Evolutionary conservation across 2,888 invertebrate species (phyloP).

Genomic region (Julus scanicus): DNA sequence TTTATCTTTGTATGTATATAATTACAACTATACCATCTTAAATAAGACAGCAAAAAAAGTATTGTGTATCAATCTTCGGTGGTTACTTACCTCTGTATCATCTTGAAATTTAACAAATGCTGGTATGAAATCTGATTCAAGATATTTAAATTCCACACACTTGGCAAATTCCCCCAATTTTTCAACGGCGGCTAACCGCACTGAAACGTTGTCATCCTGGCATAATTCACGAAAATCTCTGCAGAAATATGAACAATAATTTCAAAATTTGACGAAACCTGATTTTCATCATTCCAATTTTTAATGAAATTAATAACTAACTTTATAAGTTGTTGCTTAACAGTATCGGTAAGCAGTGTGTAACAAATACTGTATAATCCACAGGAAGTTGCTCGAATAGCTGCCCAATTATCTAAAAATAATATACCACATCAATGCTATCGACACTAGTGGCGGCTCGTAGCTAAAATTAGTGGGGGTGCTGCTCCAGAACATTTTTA

Average conservation of each 20-base stretch:
- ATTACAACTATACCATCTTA: no score
- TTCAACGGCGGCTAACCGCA: slow-evolving; percentile 23
- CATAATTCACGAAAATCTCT: slow-evolving; percentile 45
- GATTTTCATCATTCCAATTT: background rate
- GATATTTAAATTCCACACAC: slow-evolving; percentile 49
- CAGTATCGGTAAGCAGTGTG: background rate
- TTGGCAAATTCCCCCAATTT: slow-evolving; percentile 49
- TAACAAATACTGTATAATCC: slow-evolving; percentile 24
- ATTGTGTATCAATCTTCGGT: background rate
- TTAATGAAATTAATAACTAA: background rate
- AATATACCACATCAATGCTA: background rate
- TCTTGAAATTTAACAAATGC: slow-evolving; percentile 40
- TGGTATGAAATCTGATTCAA: slow-evolving; percentile 24
- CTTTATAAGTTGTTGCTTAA: background rate
- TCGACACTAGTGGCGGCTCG: no score
- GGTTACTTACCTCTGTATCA: slow-evolving; percentile 38
- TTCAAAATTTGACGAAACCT: background rate
- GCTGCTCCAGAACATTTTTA: no score
- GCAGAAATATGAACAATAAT: background rate
- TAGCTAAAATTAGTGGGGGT: no score
- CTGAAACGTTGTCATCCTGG: background rate
- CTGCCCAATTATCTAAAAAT: slow-evolving; percentile 22
- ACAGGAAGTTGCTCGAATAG: background rate
- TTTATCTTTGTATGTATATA: no score
- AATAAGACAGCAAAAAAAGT: background rate